Evolutionary conservation across 2,888 invertebrate species (phyloP).

Genomic region (Chydorus sphaericus): DNA sequence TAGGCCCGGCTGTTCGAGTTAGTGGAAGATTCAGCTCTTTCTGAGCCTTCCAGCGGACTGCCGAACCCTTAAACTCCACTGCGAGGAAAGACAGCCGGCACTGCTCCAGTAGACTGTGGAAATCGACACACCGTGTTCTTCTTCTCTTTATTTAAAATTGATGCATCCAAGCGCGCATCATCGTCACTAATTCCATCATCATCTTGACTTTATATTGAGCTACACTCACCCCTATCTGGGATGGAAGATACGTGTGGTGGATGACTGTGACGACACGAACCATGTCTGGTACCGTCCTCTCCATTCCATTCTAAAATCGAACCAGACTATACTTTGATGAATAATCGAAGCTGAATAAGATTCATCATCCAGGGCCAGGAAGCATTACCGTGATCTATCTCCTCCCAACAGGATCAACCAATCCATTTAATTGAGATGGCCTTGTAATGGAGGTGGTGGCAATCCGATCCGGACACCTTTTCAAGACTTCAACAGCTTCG

Average conservation of each 20-base stretch:
- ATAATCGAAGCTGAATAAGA: slow-evolving; percentile 26
- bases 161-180: no score
- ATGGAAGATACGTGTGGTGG: slow-evolving; percentile 85
- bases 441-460: background rate
- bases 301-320: slow-evolving; percentile 25
- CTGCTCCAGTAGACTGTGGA: slow-evolving; percentile 78
- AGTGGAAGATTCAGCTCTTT: slow-evolving; percentile 57
- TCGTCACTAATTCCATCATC: background rate
- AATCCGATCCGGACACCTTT: background rate
- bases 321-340: no score
- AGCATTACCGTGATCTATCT: no score
- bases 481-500: background rate
- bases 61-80: slow-evolving; percentile 61
- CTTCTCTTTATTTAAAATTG: background rate
- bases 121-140: slow-evolving; percentile 57
- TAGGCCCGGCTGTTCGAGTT: slow-evolving; percentile 75
- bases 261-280: slow-evolving; percentile 47
- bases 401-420: background rate
- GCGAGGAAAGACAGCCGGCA: slow-evolving; percentile 61
- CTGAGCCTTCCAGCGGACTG: slow-evolving; percentile 66
- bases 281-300: slow-evolving; percentile 1
- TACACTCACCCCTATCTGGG: slow-evolving; percentile 85
- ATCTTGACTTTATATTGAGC: slow-evolving; percentile 46
- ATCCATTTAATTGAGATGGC: background rate
- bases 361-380: slow-evolving; percentile 16